Evolutionary conservation across 2,113 vertebrate genomes (phyloP), one percentile per base, ranked within the genome.

Genomic region (Mus spicilegus): DNA sequence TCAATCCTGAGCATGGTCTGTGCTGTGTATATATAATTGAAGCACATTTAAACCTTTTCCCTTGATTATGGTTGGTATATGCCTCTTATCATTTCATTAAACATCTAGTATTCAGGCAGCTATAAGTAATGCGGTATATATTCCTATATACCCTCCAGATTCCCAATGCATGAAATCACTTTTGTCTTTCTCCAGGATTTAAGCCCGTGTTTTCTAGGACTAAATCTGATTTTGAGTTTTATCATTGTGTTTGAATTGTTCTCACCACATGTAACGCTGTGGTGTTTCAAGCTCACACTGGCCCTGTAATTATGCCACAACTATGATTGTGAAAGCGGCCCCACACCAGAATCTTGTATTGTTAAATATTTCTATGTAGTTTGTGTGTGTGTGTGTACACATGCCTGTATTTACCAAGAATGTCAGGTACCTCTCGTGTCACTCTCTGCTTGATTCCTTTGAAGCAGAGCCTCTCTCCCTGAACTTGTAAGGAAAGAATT

Each of bases 151-250:
- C 69, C 28, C 49, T 67, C 78, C 42, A 49, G 7, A n/a, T 93
- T 85, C 46, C 33, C 58, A 78, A 5, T 42, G 80, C 42, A 30
- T 69, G 4, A 85, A 69, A 84, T 92, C 93, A n/a, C 46, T 70
- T 3, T 82, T 96, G 7, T 72, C 36, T 87, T 89, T 42, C 24
- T 91, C 24, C 12, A 54, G 84, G 42, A 5, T 87, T 87, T 93
- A 90, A 90, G 42, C 3, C 7, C 36, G 0, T 87, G 36, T 89
- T 96, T 85, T 7, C 65, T 6, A 91, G 61, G 67, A 91, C 13
- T 65, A 91, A 81, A 70, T 82, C 6, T 78, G 39, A 94, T 51
- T 90, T 96, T 90, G 51, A 58, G 58, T 91, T 86, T 96, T 65
- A 78, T 16, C 33, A 56, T n/a, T 28, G 39, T 94, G 17, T 86